phyloP scores from a whole-genome alignment of 2,888 invertebrate genomes.

The Microplitis deprimator region DNA sequence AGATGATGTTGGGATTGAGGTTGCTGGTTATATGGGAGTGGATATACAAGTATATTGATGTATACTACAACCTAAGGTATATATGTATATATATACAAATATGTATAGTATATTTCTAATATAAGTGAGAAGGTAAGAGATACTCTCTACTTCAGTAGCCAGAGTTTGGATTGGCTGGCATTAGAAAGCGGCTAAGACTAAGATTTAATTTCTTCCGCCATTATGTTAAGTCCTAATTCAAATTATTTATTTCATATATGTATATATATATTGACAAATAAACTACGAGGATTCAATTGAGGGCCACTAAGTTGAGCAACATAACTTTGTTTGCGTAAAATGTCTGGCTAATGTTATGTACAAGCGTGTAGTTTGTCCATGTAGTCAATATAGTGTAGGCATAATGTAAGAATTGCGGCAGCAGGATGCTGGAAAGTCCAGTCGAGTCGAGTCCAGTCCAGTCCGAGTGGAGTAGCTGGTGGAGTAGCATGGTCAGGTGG shows the following conservation, averaged over 20 bases:
- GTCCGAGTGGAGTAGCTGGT: conserved; percentile 64
- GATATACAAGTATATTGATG: conserved; percentile 1
- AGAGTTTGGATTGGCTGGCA: conserved; percentile 21
- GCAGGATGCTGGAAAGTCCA: conserved; percentile 63
- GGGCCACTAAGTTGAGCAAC: no score
- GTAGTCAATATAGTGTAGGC: not conserved
- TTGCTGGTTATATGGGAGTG: conserved; percentile 2
- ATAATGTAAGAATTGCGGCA: conserved; percentile 18
- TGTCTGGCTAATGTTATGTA: no score
- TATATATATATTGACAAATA: conserved; percentile 2
- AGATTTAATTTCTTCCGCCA: conserved; percentile 21
- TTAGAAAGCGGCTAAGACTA: conserved; percentile 34
- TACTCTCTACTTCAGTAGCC: conserved; percentile 13
- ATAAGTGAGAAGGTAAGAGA: conserved; percentile 13
- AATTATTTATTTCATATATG: not conserved
- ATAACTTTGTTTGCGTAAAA: no score
- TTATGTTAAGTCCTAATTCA: not conserved
- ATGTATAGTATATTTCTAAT: no score
- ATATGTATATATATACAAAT: no score
- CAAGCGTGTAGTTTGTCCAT: not conserved
- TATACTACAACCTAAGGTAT: not conserved
- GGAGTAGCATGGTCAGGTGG: conserved; percentile 69
- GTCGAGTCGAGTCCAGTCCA: conserved; percentile 45
- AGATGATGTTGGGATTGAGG: conserved; percentile 35
- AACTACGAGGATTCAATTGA: not conserved